Evolutionary conservation across 2,888 invertebrate genomes (phyloP).

Genomic region (Myopa tessellatipennis): DNA sequence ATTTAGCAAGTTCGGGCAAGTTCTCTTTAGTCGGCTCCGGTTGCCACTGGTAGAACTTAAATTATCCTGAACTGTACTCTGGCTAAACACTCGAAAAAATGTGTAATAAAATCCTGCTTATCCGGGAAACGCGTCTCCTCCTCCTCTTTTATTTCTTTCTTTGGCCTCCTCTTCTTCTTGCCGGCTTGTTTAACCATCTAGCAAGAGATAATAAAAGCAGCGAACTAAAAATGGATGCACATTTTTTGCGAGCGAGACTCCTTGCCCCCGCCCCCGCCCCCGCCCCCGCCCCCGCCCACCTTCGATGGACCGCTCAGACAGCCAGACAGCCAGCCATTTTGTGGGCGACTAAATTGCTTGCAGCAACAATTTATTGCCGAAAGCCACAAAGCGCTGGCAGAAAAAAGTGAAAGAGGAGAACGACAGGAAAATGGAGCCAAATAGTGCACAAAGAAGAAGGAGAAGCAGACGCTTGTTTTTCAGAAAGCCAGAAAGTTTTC

Average conservation of each 20-base stretch:
- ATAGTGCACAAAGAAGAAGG: slow-evolving; percentile 48
- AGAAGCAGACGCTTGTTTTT: neutral
- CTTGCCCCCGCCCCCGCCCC: neutral
- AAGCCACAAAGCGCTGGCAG: slow-evolving; percentile 56
- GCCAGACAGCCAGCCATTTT: slow-evolving; percentile 47
- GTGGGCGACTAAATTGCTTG: slow-evolving; percentile 51
- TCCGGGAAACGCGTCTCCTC: slow-evolving; percentile 35
- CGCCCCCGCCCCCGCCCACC: neutral
- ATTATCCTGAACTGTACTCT: slow-evolving; percentile 42
- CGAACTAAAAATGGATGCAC: neutral
- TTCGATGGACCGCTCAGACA: neutral
- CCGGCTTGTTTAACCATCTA: neutral
- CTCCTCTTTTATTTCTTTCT: no score
- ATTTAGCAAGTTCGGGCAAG: neutral
- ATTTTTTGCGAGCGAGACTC: neutral
- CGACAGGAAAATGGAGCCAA: slow-evolving; percentile 35
- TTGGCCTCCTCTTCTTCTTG: slow-evolving; percentile 34
- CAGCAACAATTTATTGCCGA: slow-evolving; percentile 58
- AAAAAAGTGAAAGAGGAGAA: slow-evolving; percentile 27
- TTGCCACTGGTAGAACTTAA: slow-evolving; percentile 19
- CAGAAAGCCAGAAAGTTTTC: slow-evolving; percentile 46
- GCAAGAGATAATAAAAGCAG: neutral
- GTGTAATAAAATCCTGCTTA: slow-evolving; percentile 32
- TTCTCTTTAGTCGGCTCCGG: neutral
- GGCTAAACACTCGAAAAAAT: slow-evolving; percentile 14